phyloP scores from a whole-genome alignment of 2,797 vertebrate species.

The Onychomys torridus region DNA sequence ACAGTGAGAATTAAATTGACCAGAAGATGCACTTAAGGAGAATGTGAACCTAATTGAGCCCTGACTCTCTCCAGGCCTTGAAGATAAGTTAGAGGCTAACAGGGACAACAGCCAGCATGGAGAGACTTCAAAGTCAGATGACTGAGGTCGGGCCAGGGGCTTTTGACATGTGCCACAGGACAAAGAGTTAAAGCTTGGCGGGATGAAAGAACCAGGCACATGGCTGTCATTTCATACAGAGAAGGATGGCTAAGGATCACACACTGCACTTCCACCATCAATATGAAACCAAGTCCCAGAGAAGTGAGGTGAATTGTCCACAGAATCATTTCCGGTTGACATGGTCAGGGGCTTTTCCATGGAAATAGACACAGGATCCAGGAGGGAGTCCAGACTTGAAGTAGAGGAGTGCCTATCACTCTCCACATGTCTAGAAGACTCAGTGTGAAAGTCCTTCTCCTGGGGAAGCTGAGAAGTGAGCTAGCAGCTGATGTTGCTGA shows the following conservation, averaged over 20 bases:
- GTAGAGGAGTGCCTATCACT: background rate
- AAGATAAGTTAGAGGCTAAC: background rate
- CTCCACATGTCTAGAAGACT: background rate
- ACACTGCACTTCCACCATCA: background rate
- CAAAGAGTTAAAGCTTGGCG: background rate
- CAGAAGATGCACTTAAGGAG: slow-evolving; percentile 36
- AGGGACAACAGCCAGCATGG: background rate
- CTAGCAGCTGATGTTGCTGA: background rate
- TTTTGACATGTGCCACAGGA: background rate
- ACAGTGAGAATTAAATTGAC: slow-evolving; percentile 41
- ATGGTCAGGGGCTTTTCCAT: background rate
- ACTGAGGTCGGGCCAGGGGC: background rate
- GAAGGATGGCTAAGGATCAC: background rate
- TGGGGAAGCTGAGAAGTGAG: background rate
- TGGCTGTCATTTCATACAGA: background rate
- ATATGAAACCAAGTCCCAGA: background rate
- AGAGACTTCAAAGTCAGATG: background rate
- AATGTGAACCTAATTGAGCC: background rate
- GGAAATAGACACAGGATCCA: background rate
- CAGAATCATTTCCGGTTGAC: background rate
- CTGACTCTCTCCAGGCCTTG: background rate
- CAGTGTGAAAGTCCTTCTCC: background rate
- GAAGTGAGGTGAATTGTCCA: background rate
- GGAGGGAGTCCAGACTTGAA: background rate
- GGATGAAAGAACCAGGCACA: background rate